Percentiles rank a stretch among this genome's conserved stretches.
These are phyloP conservation scores for Belgica antarctica DNA, from an alignment of 2,888 invertebrate genomes.

Conservation along the genomic window DNA sequence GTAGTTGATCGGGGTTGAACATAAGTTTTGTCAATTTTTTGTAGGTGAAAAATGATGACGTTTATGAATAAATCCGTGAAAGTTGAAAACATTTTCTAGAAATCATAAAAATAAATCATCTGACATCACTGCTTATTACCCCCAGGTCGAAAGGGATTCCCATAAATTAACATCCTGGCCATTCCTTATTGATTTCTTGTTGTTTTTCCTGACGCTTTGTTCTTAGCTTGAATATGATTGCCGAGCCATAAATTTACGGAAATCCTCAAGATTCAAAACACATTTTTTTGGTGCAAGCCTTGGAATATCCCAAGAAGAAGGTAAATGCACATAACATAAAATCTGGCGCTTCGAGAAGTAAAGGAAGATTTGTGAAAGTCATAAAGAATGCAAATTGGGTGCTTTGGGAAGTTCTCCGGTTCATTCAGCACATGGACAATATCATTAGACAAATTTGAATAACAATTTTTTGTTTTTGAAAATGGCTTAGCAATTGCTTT, in stretches of 20 bases:
- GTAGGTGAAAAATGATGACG: too few species aligned
- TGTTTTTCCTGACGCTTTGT: slow-evolving; percentile 1
- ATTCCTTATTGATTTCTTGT: neutral
- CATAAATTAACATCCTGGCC: neutral
- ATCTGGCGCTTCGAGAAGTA: slow-evolving; percentile 4
- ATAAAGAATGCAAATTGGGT: neutral
- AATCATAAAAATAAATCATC: too few species aligned
- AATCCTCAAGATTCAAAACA: neutral
- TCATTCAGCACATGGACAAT: neutral
- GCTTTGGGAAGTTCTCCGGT: too few species aligned
- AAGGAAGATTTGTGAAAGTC: neutral
- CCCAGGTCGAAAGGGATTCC: neutral
- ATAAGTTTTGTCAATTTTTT: too few species aligned
- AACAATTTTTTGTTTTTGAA: too few species aligned
- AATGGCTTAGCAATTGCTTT: too few species aligned
- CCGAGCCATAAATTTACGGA: neutral
- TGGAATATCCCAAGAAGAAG: slow-evolving; percentile 3
- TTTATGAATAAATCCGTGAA: too few species aligned
- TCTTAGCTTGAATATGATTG: neutral
- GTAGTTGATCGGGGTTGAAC: too few species aligned
- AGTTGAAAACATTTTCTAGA: too few species aligned
- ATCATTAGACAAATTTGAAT: neutral
- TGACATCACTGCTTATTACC: too few species aligned
- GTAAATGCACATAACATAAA: neutral
- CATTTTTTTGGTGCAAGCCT: neutral